Percentiles rank a stretch among this genome's conserved stretches.
phyloP scores from a whole-genome alignment of 2,113 vertebrate genomes.

The Pantherophis guttatus region DNA sequence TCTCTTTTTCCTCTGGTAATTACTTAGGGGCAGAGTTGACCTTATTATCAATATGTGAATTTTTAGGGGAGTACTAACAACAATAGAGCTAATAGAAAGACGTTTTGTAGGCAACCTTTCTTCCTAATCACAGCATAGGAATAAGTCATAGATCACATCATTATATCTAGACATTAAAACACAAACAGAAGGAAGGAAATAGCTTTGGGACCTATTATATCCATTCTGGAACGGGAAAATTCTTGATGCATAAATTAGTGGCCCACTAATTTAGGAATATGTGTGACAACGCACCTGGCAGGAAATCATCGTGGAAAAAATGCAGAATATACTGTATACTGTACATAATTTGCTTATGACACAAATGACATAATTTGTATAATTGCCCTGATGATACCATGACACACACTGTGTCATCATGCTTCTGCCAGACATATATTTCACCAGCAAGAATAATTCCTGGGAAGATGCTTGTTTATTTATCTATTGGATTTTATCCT shows the following conservation, averaged over 20 bases:
- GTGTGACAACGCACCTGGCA: not conserved
- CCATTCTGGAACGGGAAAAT: not conserved
- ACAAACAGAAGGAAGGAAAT: not conserved
- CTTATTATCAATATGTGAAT: slow-evolving; percentile 27
- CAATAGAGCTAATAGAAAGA: not conserved
- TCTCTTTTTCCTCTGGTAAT: slow-evolving; percentile 11
- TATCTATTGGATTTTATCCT: not conserved
- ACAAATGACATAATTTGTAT: not conserved
- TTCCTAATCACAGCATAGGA: slow-evolving; percentile 39
- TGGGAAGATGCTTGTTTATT: not conserved
- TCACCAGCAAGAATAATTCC: not conserved
- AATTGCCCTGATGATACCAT: not conserved
- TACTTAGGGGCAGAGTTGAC: not conserved
- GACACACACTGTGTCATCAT: not conserved
- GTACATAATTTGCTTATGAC: not conserved
- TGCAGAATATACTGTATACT: not conserved
- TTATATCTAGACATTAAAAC: not conserved
- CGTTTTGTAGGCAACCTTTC: not conserved
- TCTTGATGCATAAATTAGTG: not conserved
- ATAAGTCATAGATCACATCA: slow-evolving; percentile 31
- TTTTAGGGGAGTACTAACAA: slow-evolving; percentile 29
- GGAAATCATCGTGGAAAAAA: not conserved
- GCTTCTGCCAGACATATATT: not conserved
- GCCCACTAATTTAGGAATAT: not conserved
- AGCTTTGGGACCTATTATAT: not conserved